These are phyloP conservation scores for Drosophila nannoptera DNA, from an alignment of 1,140 invertebrate species.

Conservation along the genomic window DNA sequence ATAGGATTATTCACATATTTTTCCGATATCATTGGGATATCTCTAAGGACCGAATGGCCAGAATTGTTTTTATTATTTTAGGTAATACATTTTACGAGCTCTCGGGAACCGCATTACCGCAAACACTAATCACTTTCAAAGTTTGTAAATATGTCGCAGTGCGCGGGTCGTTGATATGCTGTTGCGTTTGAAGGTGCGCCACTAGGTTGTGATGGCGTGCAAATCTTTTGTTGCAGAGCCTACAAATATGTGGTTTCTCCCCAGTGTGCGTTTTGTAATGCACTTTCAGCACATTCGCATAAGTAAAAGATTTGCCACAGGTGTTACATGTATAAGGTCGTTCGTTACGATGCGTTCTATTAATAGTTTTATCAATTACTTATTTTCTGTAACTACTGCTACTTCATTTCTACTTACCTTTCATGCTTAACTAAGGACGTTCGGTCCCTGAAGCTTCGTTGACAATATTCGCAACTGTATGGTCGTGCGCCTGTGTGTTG, in stretches of 20 bases:
- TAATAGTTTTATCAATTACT: not conserved
- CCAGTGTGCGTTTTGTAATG: slow-evolving; percentile 80
- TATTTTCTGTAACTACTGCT: not conserved
- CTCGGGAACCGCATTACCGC: not conserved
- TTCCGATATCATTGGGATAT: too few relatives aligned
- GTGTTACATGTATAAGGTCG: slow-evolving; percentile 85
- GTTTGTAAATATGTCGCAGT: slow-evolving; percentile 40
- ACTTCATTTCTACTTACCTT: slow-evolving; percentile 70
- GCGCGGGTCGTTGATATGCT: slow-evolving; percentile 67
- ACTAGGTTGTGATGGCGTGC: slow-evolving; percentile 71
- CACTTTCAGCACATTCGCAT: slow-evolving; percentile 83
- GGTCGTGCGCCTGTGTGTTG: slow-evolving; percentile 80
- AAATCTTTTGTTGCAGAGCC: slow-evolving; percentile 68
- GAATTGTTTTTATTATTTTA: not conserved
- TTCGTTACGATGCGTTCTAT: slow-evolving; percentile 86
- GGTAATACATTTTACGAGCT: not conserved
- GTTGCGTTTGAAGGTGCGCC: slow-evolving; percentile 71
- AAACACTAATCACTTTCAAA: slow-evolving; percentile 24
- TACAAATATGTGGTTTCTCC: slow-evolving; percentile 71
- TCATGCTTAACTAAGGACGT: slow-evolving; percentile 82
- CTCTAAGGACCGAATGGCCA: too few relatives aligned
- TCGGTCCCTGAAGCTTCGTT: slow-evolving; percentile 84
- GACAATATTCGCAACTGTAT: slow-evolving; percentile 85
- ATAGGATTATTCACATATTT: too few relatives aligned
- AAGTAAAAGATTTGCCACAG: slow-evolving; percentile 86